phyloP scores from a whole-genome alignment of 1,140 invertebrate species.

The Tyrophagus putrescentiae region DNA sequence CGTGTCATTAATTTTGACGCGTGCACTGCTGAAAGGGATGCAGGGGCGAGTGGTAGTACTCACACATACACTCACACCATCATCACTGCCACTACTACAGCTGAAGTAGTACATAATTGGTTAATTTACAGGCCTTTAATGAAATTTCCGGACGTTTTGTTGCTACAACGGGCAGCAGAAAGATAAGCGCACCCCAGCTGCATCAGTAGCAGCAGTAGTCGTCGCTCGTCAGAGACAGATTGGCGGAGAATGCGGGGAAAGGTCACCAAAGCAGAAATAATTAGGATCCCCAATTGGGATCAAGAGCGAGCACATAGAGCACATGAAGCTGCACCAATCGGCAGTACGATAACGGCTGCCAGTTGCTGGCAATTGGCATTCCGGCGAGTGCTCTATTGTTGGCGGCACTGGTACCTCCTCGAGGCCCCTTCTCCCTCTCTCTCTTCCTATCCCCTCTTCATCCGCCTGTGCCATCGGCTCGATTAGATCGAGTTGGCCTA shows the following conservation, averaged over 20 bases:
- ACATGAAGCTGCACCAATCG: too few species aligned
- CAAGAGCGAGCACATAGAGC: background rate
- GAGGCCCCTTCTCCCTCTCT: too few species aligned
- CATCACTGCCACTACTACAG: too few species aligned
- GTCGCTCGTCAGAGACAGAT: too few species aligned
- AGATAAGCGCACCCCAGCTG: background rate
- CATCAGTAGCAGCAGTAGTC: too few species aligned
- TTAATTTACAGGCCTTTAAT: too few species aligned
- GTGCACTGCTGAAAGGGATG: slow-evolving; percentile 19
- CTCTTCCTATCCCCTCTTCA: too few species aligned
- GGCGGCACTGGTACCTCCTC: too few species aligned
- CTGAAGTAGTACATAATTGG: slow-evolving; percentile 1
- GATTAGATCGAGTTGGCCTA: slow-evolving; percentile 10
- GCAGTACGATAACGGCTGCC: too few species aligned
- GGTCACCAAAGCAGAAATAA: slow-evolving; percentile 9
- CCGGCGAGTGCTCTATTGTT: too few species aligned
- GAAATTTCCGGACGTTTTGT: background rate
- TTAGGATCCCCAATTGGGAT: background rate
- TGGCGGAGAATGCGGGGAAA: too few species aligned
- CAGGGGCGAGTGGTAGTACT: background rate
- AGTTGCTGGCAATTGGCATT: background rate
- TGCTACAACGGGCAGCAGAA: background rate
- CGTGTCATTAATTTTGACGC: slow-evolving; percentile 21
- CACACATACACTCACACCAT: too few species aligned
- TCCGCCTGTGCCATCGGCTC: background rate